Base-by-base conservation (phyloP, 2,113 vertebrate genomes). In the Triplophysa rosa region DNA sequence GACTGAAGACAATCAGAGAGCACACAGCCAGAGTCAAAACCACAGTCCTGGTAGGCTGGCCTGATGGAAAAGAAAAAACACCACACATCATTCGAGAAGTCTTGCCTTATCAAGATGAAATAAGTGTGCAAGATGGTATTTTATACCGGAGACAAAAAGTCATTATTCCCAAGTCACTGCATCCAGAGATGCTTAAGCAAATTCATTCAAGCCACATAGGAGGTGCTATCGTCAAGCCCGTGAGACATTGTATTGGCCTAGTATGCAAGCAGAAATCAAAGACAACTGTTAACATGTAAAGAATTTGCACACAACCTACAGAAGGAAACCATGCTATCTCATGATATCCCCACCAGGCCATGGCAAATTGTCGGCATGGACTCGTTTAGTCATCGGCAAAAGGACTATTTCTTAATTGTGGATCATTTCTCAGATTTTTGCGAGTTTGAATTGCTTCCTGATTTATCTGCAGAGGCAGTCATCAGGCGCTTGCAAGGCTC, bases 301-400 rank as follows among this genome's bases (percentile, higher is more conserved):
- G 79, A 73, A 78, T 77, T 82, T 78, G 24, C 69, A 4, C 64
- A 74, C 7, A n/a, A 63, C 16, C 77, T 77, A 26, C 76, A 83
- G 37, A 78, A 80, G 77, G 52, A 80, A 49, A 26, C 47, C 14
- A 65, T 67, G 63, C 16, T 77, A 2, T 77, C 63, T 24, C 12
- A 67, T 33, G 63, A 67, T 23, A 10, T 86, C 16, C 85, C 70
- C 11, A 70, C 19, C 45, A 56, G 71, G 9, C 80, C 77, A 71
- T 86, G 66, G 82, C 79, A 86, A 23, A 81, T 77, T 19, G 13
- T 83, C 14, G 82, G 83, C 59, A 67, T 80, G 45, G 78, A 78
- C 37, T 12, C 82, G 14, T 82, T 82, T 12, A 45, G 74, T 4
- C 76, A 82, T 2, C 45, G 2, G 9, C 54, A 54, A 1, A 59